Percentiles rank a stretch among this genome's conserved stretches.
Conservation (phyloP, 2,113 vertebrate species). For the Collichthys lucidus region DNA sequence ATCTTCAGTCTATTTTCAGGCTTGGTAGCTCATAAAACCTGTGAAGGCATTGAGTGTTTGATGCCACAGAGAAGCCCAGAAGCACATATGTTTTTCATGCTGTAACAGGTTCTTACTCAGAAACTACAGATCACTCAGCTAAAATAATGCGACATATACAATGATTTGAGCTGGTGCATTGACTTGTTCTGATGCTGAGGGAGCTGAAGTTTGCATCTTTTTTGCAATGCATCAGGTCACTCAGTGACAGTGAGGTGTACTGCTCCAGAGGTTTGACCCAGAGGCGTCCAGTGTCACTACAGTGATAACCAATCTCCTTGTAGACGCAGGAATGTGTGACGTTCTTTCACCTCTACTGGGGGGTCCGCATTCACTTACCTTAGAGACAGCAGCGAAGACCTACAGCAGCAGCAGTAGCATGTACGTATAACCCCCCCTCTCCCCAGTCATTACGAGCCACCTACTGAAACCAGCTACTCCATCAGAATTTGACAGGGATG, state of each 20-base stretch:
- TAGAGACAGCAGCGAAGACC: slow-evolving; percentile 57
- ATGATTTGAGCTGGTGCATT: neutral
- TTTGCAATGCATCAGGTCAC: neutral
- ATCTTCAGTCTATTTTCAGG: neutral
- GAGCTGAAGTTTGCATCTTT: neutral
- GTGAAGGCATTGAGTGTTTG: slow-evolving; percentile 27
- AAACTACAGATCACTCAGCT: slow-evolving; percentile 27
- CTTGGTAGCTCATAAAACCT: slow-evolving; percentile 50
- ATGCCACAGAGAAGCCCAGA: slow-evolving; percentile 23
- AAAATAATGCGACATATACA: neutral
- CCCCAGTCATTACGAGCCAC: slow-evolving; percentile 51
- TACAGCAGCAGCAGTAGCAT: slow-evolving; percentile 64
- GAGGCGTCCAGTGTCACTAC: slow-evolving; percentile 38
- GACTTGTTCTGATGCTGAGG: neutral
- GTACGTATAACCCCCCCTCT: slow-evolving; percentile 44
- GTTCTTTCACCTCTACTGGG: slow-evolving; percentile 72
- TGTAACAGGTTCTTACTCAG: slow-evolving; percentile 42
- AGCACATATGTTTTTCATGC: slow-evolving; percentile 39
- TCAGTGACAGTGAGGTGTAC: neutral
- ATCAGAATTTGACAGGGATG: slow-evolving; percentile 71
- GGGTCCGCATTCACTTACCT: slow-evolving; percentile 74
- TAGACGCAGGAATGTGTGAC: slow-evolving; percentile 72
- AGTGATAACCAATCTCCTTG: slow-evolving; percentile 76
- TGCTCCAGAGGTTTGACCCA: slow-evolving; percentile 51
- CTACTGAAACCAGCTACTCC: slow-evolving; percentile 61